Percentiles rank a stretch among this genome's conserved stretches.
Evolutionary conservation across 2,797 vertebrate genomes (phyloP).

Genomic region (Cossypha caffra): DNA sequence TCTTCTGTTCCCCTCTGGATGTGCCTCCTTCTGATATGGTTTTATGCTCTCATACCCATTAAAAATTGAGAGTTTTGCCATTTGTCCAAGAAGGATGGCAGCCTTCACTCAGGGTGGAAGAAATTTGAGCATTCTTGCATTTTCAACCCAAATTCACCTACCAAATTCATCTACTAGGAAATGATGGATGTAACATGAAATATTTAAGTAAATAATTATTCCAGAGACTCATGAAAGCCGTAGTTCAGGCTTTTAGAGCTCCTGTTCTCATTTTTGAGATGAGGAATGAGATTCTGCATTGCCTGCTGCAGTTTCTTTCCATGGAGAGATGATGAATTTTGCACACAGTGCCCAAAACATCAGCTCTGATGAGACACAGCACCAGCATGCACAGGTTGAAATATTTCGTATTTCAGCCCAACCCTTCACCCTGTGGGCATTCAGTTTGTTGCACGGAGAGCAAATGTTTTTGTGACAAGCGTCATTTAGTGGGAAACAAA

Average conservation of each 20-base stretch:
- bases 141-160: not conserved
- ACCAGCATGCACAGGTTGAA: not conserved
- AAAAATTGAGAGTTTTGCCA: not conserved
- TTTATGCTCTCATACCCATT: not conserved
- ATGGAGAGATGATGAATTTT: not conserved
- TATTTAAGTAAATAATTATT: not conserved
- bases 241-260: not conserved
- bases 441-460: not conserved
- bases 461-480: not conserved
- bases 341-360: not conserved
- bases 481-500: not conserved
- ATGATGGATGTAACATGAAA: not conserved
- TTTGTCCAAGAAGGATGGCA: not conserved
- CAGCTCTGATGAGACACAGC: not conserved
- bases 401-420: not conserved
- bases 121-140: not conserved
- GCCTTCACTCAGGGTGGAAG: not conserved
- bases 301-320: not conserved
- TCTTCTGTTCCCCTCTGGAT: not conserved
- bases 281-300: not conserved
- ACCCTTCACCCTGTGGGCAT: fast-evolving
- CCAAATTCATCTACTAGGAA: not conserved
- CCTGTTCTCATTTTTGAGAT: not conserved
- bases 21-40: not conserved
- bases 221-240: not conserved